Base-by-base conservation (phyloP, 2,797 vertebrate genomes). In the Sebastiscus tertius region DNA sequence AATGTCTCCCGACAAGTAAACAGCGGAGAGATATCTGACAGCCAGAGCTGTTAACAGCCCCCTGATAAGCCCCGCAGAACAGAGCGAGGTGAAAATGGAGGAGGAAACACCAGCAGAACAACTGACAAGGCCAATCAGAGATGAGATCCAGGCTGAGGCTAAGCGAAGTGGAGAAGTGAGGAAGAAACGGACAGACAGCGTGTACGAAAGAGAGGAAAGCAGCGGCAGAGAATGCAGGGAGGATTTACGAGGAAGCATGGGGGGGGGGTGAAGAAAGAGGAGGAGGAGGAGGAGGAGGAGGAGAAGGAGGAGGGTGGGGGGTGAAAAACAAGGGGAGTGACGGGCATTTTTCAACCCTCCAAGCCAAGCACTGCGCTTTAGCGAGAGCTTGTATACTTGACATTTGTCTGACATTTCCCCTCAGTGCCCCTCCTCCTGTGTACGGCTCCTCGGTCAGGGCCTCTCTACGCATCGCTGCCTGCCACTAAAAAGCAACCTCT, bases 341-440 rank as follows among this genome's bases (percentile, higher is more conserved):
- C 5, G n/a, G 78, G 66, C 22, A 61, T 73, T 89, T 81, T 85
- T 80, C 63, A 77, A 52, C 75, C 72, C 79, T 79, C 56, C 55
- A 11, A 69, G 74, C 66, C 55, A 11, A 67, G 74, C 66, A 8
- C 74, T 67, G 79, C n/a, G 59, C 74, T 80, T 90, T 78, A 82
- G 83, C 26, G n/a, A 81, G 83, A 83, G 87, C 82, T 85, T 66
- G 90, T 94, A 91, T 88, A 95, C 90, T 95, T 96, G 96, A 96
- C 96, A 96, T 96, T 96, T 96, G 88, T 93, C 90, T 96, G 95
- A 95, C 94, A 96, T 96, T 95, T 95, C 89, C 92, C 92, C 91
- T 88, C 60, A 20, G 71, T 79, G 62, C 83, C 80, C 77, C 90
- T 73, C 80, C 81, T 84, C 86, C 84, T 81, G 78, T 55, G 70